These are phyloP conservation scores for Malthinus flaveolus DNA, from an alignment of 2,888 invertebrate genomes.

Conservation along the genomic window DNA sequence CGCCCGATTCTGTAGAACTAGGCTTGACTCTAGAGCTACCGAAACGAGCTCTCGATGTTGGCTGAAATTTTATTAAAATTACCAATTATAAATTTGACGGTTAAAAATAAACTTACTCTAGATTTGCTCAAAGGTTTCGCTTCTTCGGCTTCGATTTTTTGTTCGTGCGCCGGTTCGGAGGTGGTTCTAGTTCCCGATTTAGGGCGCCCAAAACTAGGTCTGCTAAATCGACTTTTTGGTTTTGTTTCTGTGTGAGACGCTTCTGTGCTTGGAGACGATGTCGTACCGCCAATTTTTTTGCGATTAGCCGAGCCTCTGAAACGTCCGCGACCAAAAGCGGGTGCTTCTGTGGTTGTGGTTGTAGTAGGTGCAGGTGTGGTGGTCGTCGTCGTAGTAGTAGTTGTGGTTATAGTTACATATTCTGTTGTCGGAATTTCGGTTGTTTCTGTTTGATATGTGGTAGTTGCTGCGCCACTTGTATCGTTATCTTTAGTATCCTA, in stretches of 20 bases:
- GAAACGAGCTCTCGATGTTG: conserved; percentile 45
- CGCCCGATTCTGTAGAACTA: conserved; percentile 52
- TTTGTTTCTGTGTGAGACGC: conserved; percentile 44
- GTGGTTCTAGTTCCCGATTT: conserved; percentile 51
- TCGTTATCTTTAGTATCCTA: conserved; percentile 37
- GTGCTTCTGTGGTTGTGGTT: conserved; percentile 51
- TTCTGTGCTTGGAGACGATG: conserved; percentile 46
- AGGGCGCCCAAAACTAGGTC: conserved; percentile 57
- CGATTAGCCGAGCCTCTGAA: conserved; percentile 42
- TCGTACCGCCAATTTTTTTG: conserved; percentile 49
- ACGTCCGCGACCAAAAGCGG: conserved; percentile 42
- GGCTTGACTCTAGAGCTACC: conserved; percentile 45
- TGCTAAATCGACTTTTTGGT: conserved; percentile 54
- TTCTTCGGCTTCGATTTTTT: conserved; percentile 52
- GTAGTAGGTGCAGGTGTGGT: conserved; percentile 62
- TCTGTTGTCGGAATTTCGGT: conserved; percentile 56
- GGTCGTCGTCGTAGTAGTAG: conserved; percentile 62
- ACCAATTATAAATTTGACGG: neutral
- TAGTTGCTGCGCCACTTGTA: conserved; percentile 39
- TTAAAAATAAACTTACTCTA: conserved; percentile 34
- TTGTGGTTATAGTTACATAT: conserved; percentile 58
- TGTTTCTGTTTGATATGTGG: conserved; percentile 46
- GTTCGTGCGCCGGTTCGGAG: conserved; percentile 44
- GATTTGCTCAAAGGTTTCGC: conserved; percentile 49
- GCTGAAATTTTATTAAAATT: conserved; percentile 33